A percentile compares a stretch with the other conserved stretches of the same genome.
Conservation (phyloP, 1,140 invertebrate species). For the Drosophila parvula region DNA sequence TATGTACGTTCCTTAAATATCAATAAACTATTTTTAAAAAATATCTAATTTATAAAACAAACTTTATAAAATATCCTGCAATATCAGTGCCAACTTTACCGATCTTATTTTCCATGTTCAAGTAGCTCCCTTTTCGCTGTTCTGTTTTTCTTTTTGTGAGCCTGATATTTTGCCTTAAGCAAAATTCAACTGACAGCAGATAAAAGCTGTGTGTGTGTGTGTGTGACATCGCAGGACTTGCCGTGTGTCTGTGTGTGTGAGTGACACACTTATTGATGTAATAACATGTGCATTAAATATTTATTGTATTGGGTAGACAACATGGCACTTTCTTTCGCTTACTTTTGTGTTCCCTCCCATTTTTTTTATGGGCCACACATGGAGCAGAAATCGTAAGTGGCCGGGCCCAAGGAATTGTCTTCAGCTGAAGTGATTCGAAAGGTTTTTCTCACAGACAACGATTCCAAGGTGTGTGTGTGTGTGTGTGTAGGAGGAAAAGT, state of each 20-base stretch:
- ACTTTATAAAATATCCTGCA: background rate
- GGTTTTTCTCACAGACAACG: constrained; percentile 19
- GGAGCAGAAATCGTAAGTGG: constrained; percentile 48
- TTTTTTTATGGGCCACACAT: constrained; percentile 43
- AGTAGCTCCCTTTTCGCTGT: background rate
- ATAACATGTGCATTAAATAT: constrained; percentile 83
- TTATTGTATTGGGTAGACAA: constrained; percentile 81
- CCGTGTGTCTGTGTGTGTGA: constrained; percentile 33
- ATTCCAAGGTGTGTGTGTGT: constrained; percentile 5
- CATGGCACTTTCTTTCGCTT: constrained; percentile 71
- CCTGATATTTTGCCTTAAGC: constrained; percentile 2
- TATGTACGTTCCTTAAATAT: background rate
- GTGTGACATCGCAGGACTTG: constrained; percentile 45
- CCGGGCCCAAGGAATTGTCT: constrained; percentile 48
- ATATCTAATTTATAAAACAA: background rate
- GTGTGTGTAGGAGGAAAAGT: constrained; percentile 18
- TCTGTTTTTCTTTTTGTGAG: constrained; percentile 4
- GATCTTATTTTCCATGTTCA: background rate
- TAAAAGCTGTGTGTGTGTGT: constrained; percentile 56
- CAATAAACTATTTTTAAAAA: background rate
- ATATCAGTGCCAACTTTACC: background rate
- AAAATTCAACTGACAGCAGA: constrained; percentile 32
- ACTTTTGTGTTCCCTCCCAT: constrained; percentile 30
- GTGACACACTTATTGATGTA: constrained; percentile 82
- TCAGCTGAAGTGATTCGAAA: constrained; percentile 36